Evolutionary conservation across 1,140 invertebrate species (phyloP).

Genomic region (Polypedilum vanderplanki): DNA sequence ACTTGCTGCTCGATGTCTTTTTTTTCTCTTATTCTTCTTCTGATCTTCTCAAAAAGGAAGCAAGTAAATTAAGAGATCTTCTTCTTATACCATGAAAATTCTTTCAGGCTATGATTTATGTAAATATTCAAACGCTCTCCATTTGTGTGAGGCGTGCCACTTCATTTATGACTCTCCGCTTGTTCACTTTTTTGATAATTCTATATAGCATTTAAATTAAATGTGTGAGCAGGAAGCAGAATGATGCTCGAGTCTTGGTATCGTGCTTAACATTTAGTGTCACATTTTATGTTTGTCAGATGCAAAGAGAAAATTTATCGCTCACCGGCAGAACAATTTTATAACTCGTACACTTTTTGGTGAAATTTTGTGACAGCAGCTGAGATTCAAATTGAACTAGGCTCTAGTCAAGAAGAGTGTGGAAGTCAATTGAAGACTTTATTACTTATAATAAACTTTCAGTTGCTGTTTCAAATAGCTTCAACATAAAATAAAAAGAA

Average conservation of each 20-base stretch:
- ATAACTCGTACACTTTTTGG: too few relatives aligned
- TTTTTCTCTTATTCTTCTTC: not conserved
- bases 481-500: too few relatives aligned
- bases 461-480: too few relatives aligned
- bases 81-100: not conserved
- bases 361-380: too few relatives aligned
- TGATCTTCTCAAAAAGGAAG: not conserved
- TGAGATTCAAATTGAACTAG: too few relatives aligned
- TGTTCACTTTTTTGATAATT: not conserved
- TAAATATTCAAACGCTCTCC: not conserved
- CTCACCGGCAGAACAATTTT: not conserved
- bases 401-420: too few relatives aligned
- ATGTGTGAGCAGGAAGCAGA: not conserved
- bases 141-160: not conserved
- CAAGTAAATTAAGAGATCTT: not conserved
- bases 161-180: not conserved
- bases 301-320: not conserved
- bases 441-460: too few relatives aligned
- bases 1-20: not conserved
- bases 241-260: not conserved
- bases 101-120: not conserved
- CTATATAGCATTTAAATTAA: not conserved
- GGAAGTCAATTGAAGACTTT: too few relatives aligned
- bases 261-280: not conserved
- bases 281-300: conserved; percentile 9